A percentile compares a stretch with the other conserved stretches of the same genome.
Evolutionary conservation across 2,113 vertebrate species (phyloP).

Genomic region (Salvelinus alpinus): DNA sequence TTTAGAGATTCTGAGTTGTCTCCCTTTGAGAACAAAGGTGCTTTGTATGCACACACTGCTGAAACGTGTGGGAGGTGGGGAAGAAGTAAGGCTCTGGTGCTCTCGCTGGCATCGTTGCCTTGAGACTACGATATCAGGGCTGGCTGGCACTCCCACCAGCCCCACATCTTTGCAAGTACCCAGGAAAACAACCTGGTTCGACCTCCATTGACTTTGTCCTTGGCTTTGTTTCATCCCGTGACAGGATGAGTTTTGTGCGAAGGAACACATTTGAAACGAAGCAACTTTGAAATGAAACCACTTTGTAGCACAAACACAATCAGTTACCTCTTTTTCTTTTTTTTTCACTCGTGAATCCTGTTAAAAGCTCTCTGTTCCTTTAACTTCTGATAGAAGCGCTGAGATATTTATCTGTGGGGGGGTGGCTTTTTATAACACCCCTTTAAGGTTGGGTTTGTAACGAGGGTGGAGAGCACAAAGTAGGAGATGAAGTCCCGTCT

Average conservation of each 20-base stretch:
- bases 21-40: constrained; percentile 31
- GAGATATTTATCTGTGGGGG: background rate
- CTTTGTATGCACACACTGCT: constrained; percentile 21
- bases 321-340: too few relatives aligned
- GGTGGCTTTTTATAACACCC: background rate
- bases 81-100: background rate
- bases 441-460: background rate
- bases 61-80: constrained; percentile 3
- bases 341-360: background rate
- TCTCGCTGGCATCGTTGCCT: background rate
- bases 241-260: too few relatives aligned
- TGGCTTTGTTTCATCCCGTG: too few relatives aligned
- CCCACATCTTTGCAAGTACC: background rate
- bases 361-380: background rate
- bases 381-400: background rate
- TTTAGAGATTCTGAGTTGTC: constrained; percentile 22
- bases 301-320: background rate
- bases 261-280: too few relatives aligned
- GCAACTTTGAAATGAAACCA: too few relatives aligned
- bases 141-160: background rate
- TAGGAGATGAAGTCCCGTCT: background rate
- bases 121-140: background rate
- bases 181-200: too few relatives aligned
- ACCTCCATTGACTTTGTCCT: too few relatives aligned
- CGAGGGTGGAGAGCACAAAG: background rate